Conservation (phyloP, 2,113 vertebrate genomes). For the Seriola aureovittata region DNA sequence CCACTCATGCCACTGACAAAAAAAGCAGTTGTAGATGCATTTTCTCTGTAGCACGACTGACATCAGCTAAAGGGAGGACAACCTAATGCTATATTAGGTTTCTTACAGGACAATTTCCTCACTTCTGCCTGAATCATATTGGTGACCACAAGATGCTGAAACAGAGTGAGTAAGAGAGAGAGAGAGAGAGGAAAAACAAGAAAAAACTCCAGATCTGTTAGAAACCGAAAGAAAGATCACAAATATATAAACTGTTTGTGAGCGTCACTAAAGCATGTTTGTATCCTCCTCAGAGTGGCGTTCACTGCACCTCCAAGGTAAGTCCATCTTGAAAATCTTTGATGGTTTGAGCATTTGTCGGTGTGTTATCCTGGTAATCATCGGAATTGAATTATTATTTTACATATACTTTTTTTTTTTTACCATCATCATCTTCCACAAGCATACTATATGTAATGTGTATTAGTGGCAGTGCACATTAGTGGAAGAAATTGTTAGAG, state of each 20-base stretch:
- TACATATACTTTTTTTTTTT: too few species aligned
- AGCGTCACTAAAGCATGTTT: slow-evolving; percentile 27
- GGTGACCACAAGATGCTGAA: slow-evolving; percentile 40
- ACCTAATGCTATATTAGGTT: neutral
- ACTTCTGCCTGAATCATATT: slow-evolving; percentile 22
- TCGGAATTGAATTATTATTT: neutral
- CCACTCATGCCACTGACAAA: neutral
- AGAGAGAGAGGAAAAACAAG: neutral
- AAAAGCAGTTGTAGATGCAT: fast-evolving
- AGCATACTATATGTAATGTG: too few species aligned
- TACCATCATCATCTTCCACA: too few species aligned
- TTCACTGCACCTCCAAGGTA: slow-evolving; percentile 68
- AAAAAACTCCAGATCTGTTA: slow-evolving; percentile 47
- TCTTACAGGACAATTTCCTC: slow-evolving; percentile 16
- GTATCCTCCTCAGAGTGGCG: slow-evolving; percentile 1
- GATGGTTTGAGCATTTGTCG: neutral
- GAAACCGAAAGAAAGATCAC: slow-evolving; percentile 72
- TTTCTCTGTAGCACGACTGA: neutral
- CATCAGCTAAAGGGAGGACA: neutral
- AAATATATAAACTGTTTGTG: slow-evolving; percentile 56
- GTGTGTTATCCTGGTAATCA: too few species aligned
- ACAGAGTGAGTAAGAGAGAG: slow-evolving; percentile 1
- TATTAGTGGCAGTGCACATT: neutral
- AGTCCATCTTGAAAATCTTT: slow-evolving; percentile 15
- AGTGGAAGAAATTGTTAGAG: too few species aligned